phyloP scores from a whole-genome alignment of 2,888 invertebrate species.

The Julus scandinavius region DNA sequence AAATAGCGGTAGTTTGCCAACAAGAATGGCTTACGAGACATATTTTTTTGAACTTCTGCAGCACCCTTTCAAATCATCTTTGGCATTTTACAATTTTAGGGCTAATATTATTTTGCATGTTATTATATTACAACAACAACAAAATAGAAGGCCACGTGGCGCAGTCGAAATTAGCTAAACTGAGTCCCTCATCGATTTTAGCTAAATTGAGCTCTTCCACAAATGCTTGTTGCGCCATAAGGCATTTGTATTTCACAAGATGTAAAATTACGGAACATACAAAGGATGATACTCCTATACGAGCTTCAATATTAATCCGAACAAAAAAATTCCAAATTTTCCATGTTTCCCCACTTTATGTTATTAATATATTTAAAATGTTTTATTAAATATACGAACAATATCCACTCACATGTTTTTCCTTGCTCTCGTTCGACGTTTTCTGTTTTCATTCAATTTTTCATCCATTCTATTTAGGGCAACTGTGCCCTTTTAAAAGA shows the following conservation, averaged over 20 bases:
- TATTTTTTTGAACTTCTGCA: neutral
- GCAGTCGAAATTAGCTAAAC: too few species aligned
- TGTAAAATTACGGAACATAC: too few species aligned
- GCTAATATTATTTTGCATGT: neutral
- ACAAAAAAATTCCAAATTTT: too few species aligned
- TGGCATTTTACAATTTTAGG: neutral
- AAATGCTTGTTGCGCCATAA: too few species aligned
- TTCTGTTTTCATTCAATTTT: neutral
- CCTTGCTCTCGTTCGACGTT: neutral
- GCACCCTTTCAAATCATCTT: neutral
- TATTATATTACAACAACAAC: too few species aligned
- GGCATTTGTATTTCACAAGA: too few species aligned
- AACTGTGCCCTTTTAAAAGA: constrained; percentile 10
- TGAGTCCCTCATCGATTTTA: too few species aligned
- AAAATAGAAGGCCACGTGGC: too few species aligned
- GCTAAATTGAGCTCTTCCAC: too few species aligned
- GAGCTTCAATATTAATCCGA: too few species aligned
- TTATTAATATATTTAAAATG: neutral
- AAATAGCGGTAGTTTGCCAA: neutral
- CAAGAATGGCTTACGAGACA: neutral
- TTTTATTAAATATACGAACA: neutral
- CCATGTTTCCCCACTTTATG: neutral
- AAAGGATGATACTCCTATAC: too few species aligned
- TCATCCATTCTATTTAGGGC: neutral
- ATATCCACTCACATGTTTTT: neutral